Evolutionary conservation across 2,797 vertebrate genomes (phyloP).

Genomic region (Intellagama lesueurii): DNA sequence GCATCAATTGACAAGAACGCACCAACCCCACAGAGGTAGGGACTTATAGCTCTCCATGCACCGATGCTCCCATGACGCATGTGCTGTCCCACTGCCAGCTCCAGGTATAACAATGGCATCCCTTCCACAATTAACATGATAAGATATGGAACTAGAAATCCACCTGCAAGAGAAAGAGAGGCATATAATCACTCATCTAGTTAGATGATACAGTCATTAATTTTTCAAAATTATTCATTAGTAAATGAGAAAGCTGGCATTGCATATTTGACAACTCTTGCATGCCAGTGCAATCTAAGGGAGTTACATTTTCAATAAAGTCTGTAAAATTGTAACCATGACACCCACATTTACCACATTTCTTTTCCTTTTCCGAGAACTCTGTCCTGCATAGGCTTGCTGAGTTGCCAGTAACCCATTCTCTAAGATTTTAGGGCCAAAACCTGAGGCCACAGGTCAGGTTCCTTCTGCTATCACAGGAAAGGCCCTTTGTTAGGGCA

Average conservation of each 20-base stretch:
- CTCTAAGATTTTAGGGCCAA: no score
- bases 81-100: slow-evolving; percentile 92
- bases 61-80: slow-evolving; percentile 92
- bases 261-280: no score
- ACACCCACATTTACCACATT: no score
- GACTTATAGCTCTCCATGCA: slow-evolving; percentile 89
- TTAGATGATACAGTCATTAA: not conserved
- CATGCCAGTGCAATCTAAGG: no score
- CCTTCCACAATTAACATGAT: slow-evolving; percentile 92
- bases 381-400: no score
- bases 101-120: slow-evolving; percentile 91
- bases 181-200: fast-evolving
- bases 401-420: no score
- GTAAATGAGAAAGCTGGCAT: not conserved
- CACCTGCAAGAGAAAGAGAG: slow-evolving; percentile 77
- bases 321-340: no score
- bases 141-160: slow-evolving; percentile 91
- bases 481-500: no score
- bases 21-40: slow-evolving; percentile 93
- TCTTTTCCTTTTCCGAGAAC: no score
- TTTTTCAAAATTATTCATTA: not conserved
- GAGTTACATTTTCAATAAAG: no score
- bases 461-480: no score
- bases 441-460: no score
- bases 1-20: slow-evolving; percentile 57